Percentiles rank a stretch among this genome's conserved stretches.
Conservation (phyloP, 2,797 vertebrate species). For the Brachyrhaphis roseni region DNA sequence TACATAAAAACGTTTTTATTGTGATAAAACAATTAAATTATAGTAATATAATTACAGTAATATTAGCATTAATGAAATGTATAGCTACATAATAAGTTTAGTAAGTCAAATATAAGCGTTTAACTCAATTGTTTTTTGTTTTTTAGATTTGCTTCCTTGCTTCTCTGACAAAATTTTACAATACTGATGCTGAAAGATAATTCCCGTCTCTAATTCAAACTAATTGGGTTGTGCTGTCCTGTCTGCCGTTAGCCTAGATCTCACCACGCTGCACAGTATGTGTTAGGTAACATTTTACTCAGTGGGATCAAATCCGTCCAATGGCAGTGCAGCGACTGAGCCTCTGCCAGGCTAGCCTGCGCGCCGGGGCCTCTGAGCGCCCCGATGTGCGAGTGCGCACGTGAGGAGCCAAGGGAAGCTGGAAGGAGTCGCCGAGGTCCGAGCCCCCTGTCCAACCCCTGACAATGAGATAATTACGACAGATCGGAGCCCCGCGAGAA, state of each 20-base stretch:
- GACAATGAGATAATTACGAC: slow-evolving; percentile 75
- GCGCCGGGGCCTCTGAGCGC: slow-evolving; percentile 40
- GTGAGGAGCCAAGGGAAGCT: slow-evolving; percentile 64
- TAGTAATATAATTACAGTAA: not conserved
- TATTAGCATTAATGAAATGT: not conserved
- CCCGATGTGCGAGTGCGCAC: slow-evolving; percentile 48
- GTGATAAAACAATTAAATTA: not conserved
- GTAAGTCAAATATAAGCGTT: not conserved
- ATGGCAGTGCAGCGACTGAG: slow-evolving; percentile 48
- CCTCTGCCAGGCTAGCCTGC: slow-evolving; percentile 52
- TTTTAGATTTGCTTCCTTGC: not conserved
- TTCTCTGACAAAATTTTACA: not conserved
- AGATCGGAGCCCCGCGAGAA: slow-evolving; percentile 67
- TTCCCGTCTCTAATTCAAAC: slow-evolving; percentile 62
- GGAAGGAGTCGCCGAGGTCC: slow-evolving; percentile 60
- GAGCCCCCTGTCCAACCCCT: slow-evolving; percentile 72
- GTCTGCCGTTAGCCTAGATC: slow-evolving; percentile 72
- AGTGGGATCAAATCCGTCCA: slow-evolving; percentile 58
- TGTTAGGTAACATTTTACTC: slow-evolving; percentile 74
- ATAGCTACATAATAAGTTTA: not conserved
- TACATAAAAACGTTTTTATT: not conserved
- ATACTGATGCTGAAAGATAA: slow-evolving; percentile 30
- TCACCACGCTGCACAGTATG: slow-evolving; percentile 57
- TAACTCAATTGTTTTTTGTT: not conserved
- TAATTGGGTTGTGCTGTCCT: slow-evolving; percentile 72